A percentile compares a stretch with the other conserved stretches of the same genome.
phyloP scores from a whole-genome alignment of 2,888 invertebrate species.

The Stenoptilia bipunctidactyla region DNA sequence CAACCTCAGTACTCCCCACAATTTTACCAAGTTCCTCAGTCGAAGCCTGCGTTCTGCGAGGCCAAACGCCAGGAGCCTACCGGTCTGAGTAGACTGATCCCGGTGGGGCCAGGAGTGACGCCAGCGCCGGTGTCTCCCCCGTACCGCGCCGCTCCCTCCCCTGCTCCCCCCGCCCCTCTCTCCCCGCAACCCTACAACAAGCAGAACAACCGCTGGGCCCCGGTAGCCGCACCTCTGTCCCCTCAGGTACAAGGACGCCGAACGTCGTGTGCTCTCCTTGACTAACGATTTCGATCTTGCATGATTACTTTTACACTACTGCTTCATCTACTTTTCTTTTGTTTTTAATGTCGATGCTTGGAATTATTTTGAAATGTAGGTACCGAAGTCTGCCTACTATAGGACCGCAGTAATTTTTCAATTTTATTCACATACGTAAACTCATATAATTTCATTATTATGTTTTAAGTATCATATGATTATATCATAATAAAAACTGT shows the following conservation, averaged over 20 bases:
- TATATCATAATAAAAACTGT: no score
- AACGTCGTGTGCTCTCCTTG: slow-evolving; percentile 3
- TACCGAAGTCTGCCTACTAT: no score
- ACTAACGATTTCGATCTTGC: not conserved
- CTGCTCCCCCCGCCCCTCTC: slow-evolving; percentile 25
- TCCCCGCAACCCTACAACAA: slow-evolving; percentile 49
- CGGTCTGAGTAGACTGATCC: slow-evolving; percentile 61
- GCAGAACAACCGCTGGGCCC: slow-evolving; percentile 59
- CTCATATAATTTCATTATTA: no score
- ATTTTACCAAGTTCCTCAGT: slow-evolving; percentile 21
- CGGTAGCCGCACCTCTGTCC: slow-evolving; percentile 57
- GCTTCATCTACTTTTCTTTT: no score
- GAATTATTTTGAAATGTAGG: no score
- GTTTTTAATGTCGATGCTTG: no score
- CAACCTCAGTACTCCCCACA: slow-evolving; percentile 13
- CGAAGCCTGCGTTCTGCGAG: slow-evolving; percentile 40
- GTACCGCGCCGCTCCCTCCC: slow-evolving; percentile 34
- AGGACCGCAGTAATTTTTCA: no score
- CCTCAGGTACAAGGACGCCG: slow-evolving; percentile 56
- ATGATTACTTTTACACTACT: no score
- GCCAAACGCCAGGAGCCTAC: slow-evolving; percentile 49
- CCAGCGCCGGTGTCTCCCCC: slow-evolving; percentile 28
- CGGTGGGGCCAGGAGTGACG: slow-evolving; percentile 47
- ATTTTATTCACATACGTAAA: no score
- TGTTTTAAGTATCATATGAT: no score